phyloP scores from a whole-genome alignment of 2,113 vertebrate genomes.

The Chaetorhynchus papuensis region DNA sequence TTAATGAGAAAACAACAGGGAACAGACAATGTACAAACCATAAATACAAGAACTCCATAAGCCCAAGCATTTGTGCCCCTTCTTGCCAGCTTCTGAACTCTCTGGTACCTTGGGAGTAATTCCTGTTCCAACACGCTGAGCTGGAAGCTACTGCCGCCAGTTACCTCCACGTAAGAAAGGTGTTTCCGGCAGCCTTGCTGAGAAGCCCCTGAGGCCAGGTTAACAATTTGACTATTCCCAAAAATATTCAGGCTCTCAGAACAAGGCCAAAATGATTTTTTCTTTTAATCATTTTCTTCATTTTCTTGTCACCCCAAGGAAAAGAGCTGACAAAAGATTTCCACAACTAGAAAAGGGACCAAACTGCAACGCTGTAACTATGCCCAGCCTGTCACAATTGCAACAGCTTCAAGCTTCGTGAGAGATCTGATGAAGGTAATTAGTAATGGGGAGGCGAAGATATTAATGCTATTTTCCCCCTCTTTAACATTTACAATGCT shows the following conservation, averaged over 20 bases:
- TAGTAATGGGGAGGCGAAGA: fast-evolving
- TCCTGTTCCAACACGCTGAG: slow-evolving; percentile 47
- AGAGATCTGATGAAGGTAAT: background rate
- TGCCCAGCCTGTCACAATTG: background rate
- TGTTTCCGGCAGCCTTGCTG: slow-evolving; percentile 47
- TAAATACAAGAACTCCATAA: background rate
- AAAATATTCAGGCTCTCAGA: background rate
- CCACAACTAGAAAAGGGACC: background rate
- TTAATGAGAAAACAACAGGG: slow-evolving; percentile 57
- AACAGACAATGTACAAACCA: background rate
- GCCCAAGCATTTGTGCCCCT: background rate
- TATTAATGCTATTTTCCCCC: background rate
- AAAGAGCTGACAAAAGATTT: background rate
- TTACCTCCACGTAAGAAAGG: background rate
- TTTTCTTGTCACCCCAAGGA: background rate
- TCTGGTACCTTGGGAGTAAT: background rate
- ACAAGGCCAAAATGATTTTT: background rate
- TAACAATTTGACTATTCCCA: slow-evolving; percentile 17
- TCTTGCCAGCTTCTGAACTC: slow-evolving; percentile 14
- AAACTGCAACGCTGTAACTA: background rate
- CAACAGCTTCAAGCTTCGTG: background rate
- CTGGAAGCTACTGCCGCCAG: slow-evolving; percentile 42
- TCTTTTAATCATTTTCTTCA: background rate
- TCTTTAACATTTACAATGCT: background rate
- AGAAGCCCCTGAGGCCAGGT: slow-evolving; percentile 35